phyloP scores from a whole-genome alignment of 2,797 vertebrate genomes.

The Silurus lanzhouensis region DNA sequence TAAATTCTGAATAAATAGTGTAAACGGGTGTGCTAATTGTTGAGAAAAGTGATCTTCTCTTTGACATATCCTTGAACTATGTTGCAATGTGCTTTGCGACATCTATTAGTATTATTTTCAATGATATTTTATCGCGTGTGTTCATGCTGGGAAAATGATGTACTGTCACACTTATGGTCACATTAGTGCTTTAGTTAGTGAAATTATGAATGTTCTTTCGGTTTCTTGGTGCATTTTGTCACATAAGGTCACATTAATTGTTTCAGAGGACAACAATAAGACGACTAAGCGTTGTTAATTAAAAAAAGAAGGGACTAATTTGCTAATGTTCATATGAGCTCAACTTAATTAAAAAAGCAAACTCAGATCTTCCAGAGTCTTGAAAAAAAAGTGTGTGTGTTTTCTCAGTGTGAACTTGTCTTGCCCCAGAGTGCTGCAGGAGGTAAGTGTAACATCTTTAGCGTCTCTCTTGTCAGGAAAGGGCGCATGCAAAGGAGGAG shows the following conservation, averaged over 20 bases:
- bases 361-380: constrained; percentile 71
- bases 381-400: constrained; percentile 56
- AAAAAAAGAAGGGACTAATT: constrained; percentile 56
- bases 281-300: constrained; percentile 72
- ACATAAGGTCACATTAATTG: constrained; percentile 76
- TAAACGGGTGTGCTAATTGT: not conserved
- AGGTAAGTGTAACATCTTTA: constrained; percentile 75
- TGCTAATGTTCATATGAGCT: constrained; percentile 54
- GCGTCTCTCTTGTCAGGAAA: constrained; percentile 76
- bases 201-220: constrained; percentile 17
- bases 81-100: constrained; percentile 25
- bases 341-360: constrained; percentile 71
- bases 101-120: not conserved
- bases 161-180: not conserved
- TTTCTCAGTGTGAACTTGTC: constrained; percentile 78
- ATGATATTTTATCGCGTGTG: not conserved
- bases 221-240: constrained; percentile 63
- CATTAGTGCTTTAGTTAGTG: constrained; percentile 33
- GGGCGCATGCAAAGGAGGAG: constrained; percentile 64
- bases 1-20: not conserved
- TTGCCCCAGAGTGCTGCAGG: constrained; percentile 66
- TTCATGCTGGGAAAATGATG: constrained; percentile 6
- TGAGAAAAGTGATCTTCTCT: not conserved
- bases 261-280: constrained; percentile 67
- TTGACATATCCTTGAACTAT: constrained; percentile 29